Conservation (phyloP, 2,888 invertebrate species). For the Trissolcus japonicus region DNA sequence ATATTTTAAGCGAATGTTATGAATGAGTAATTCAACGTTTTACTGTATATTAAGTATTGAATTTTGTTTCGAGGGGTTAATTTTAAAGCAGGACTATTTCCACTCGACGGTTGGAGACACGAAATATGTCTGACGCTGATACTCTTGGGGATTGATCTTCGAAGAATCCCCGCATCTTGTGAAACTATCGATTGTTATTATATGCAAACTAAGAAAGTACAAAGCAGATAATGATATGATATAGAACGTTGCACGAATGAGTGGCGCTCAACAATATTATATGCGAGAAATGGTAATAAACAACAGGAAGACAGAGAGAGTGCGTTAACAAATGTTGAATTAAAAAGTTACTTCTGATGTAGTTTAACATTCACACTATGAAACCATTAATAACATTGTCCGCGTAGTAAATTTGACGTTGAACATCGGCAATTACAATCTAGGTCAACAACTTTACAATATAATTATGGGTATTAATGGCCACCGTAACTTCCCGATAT, state of each 20-base stretch:
- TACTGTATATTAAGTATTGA: not conserved
- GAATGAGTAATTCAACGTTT: not conserved
- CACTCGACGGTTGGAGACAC: constrained; percentile 12
- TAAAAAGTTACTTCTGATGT: not conserved
- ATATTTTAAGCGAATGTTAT: not conserved
- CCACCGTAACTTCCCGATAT: constrained; percentile 9
- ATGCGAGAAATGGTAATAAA: constrained; percentile 10
- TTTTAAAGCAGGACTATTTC: constrained; percentile 7
- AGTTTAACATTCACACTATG: too few species aligned
- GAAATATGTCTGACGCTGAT: constrained; percentile 29
- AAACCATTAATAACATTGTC: constrained; percentile 6
- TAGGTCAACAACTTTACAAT: constrained; percentile 5
- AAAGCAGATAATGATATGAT: constrained; percentile 14
- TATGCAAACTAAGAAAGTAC: constrained; percentile 32
- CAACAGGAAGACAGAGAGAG: not conserved
- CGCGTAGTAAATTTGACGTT: constrained; percentile 3
- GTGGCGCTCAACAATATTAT: constrained; percentile 10
- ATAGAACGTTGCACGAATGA: constrained; percentile 11
- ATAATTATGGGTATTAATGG: constrained; percentile 15
- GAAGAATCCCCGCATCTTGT: constrained; percentile 27
- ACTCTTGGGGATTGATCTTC: constrained; percentile 40
- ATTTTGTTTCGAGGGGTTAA: not conserved
- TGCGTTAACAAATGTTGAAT: not conserved
- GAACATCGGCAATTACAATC: constrained; percentile 4
- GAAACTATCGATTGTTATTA: constrained; percentile 44